Base-by-base conservation (phyloP, 2,888 invertebrate genomes). In the Caenorhabditis becei region DNA sequence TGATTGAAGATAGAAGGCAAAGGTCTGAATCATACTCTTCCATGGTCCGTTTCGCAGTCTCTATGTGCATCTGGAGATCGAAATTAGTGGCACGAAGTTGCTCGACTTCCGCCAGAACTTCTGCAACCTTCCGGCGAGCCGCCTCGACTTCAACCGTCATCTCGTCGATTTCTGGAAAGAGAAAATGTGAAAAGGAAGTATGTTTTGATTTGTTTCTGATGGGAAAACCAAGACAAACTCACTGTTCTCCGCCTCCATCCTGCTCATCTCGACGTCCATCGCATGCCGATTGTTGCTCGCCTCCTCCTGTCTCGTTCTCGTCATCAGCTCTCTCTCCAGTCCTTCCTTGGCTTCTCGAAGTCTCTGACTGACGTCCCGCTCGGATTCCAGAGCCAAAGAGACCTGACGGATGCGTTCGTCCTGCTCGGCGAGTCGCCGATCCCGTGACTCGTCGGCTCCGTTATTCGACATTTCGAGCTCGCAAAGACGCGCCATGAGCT, bases 401-500 rank as follows among this genome's bases (percentile, higher is more conserved):
- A 75, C 28, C 20, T 78, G 65, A 28, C 69, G 63, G 72, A 59
- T 44, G 20, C 49, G 37, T 44, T 69, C 58, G 10, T 74, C 69
- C 54, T 77, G 59, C 37, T 69, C 66, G n/a, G 61, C 32, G 0
- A 75, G 23, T 5, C 78, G 74, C 0, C 71, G 71, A 3, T 67
- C 54, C 14, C 56, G 47, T 35, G 70, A 47, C 1, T 80, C 82
- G 4, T 59, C 78, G 14, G 61, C 66, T 14, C 58, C 70, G 20
- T 32, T 44, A 2, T 56, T 69, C 5, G 70, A 54, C 85, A 84
- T 85, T 51, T 84, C 83, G 37, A 77, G 69, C 37, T 86, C 86
- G 65, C 87, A 87, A 24, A 87, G 66, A 11, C 75, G 53, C 11
- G 75, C 87, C 81, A 85, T 81, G 7, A 89, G 77, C 53, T 87